Conservation (phyloP, 2,797 vertebrate species). For the Tapirus indicus region DNA sequence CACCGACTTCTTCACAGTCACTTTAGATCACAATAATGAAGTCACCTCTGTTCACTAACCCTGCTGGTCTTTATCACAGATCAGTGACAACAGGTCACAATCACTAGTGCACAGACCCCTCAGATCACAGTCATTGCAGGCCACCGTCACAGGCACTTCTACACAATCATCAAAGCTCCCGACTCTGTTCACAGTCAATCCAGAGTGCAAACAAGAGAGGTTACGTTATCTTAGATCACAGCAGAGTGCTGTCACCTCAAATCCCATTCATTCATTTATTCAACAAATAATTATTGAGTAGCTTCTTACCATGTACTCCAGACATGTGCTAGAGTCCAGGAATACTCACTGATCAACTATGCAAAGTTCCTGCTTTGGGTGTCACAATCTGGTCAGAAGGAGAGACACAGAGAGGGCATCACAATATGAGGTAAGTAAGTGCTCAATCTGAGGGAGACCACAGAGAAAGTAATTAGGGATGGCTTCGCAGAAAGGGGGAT, state of each 20-base stretch:
- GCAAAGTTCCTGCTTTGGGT: conserved; percentile 21
- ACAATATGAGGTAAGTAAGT: background rate
- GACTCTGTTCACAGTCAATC: background rate
- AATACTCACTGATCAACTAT: background rate
- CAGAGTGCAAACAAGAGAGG: background rate
- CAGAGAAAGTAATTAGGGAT: background rate
- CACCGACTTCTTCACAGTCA: background rate
- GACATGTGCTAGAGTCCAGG: background rate
- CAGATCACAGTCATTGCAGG: background rate
- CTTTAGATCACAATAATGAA: background rate
- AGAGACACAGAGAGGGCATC: conserved; percentile 44
- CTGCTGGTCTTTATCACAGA: background rate
- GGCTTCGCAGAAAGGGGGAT: background rate
- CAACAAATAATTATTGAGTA: conserved; percentile 25
- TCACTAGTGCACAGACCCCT: background rate
- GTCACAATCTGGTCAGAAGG: conserved; percentile 53
- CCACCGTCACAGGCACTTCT: background rate
- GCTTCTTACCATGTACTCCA: conserved; percentile 31
- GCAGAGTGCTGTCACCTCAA: background rate
- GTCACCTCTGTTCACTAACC: background rate
- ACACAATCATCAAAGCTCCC: background rate
- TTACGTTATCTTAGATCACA: background rate
- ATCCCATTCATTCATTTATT: background rate
- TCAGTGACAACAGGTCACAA: background rate
- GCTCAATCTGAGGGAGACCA: background rate